Evolutionary conservation across 2,888 invertebrate genomes (phyloP).

Genomic region (Schizaphis graminum): DNA sequence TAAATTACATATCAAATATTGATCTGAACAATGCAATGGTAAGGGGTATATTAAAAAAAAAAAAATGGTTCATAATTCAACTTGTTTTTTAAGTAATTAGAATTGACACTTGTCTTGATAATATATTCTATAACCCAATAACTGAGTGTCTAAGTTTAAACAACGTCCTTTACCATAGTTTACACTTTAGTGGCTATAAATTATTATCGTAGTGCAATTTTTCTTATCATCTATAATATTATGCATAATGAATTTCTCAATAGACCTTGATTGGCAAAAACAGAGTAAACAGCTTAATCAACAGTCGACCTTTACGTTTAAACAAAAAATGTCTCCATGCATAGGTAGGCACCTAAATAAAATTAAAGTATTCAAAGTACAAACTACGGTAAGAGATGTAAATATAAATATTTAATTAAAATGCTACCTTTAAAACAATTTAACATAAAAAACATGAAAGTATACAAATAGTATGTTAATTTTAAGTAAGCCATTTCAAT

Average conservation of each 20-base stretch:
- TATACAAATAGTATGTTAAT: neutral
- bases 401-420: neutral
- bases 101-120: neutral
- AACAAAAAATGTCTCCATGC: conserved; percentile 42
- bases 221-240: conserved; percentile 27
- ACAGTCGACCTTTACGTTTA: conserved; percentile 37
- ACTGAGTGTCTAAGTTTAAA: neutral
- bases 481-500: neutral
- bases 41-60: neutral
- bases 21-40: neutral
- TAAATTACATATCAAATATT: neutral
- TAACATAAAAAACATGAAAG: neutral
- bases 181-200: neutral
- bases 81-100: conserved; percentile 4
- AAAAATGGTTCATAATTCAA: neutral
- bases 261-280: conserved; percentile 30
- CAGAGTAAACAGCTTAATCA: conserved; percentile 23
- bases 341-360: neutral
- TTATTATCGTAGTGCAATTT: conserved; percentile 22
- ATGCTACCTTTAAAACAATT: neutral
- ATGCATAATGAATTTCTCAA: conserved; percentile 52
- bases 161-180: neutral
- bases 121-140: conserved; percentile 1
- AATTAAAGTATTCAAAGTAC: neutral
- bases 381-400: neutral